These are phyloP conservation scores for Gouania willdenowi DNA, from an alignment of 2,797 vertebrate genomes.

Conservation along the genomic window DNA sequence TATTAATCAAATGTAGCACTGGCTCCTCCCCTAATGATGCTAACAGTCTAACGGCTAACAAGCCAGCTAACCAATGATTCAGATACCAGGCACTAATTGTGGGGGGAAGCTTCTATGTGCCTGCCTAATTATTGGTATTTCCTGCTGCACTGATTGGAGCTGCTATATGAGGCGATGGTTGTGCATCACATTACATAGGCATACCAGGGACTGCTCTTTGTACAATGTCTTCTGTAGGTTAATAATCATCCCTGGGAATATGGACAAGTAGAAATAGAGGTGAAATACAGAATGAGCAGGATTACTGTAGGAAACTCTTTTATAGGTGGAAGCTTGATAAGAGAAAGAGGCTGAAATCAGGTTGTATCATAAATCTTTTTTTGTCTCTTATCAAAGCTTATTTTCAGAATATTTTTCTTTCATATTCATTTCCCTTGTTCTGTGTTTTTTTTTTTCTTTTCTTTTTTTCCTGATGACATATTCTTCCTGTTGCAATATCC, in stretches of 20 bases:
- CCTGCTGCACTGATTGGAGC: conserved; percentile 44
- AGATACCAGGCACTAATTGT: conserved; percentile 60
- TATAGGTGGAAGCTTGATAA: background rate
- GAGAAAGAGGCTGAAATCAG: background rate
- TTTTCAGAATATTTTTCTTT: too few relatives aligned
- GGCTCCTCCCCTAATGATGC: conserved; percentile 48
- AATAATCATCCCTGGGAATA: conserved; percentile 49
- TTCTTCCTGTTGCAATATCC: too few relatives aligned
- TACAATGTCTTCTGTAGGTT: conserved; percentile 51
- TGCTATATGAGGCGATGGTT: conserved; percentile 11
- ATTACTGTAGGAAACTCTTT: background rate
- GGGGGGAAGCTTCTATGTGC: conserved; percentile 41
- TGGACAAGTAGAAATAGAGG: conserved; percentile 2
- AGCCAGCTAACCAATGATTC: conserved; percentile 61
- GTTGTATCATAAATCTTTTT: too few relatives aligned
- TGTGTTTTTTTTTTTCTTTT: too few relatives aligned
- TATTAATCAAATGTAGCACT: conserved; percentile 39
- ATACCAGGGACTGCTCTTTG: conserved; percentile 30
- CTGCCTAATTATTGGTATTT: conserved; percentile 66
- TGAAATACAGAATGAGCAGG: background rate
- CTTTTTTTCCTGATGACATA: too few relatives aligned
- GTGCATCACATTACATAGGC: conserved; percentile 53
- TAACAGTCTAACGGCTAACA: conserved; percentile 49
- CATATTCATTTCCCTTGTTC: too few relatives aligned
- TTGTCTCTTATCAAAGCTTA: too few relatives aligned